phyloP scores from a whole-genome alignment of 1,140 invertebrate species.

The Drosophila tropicalis region DNA sequence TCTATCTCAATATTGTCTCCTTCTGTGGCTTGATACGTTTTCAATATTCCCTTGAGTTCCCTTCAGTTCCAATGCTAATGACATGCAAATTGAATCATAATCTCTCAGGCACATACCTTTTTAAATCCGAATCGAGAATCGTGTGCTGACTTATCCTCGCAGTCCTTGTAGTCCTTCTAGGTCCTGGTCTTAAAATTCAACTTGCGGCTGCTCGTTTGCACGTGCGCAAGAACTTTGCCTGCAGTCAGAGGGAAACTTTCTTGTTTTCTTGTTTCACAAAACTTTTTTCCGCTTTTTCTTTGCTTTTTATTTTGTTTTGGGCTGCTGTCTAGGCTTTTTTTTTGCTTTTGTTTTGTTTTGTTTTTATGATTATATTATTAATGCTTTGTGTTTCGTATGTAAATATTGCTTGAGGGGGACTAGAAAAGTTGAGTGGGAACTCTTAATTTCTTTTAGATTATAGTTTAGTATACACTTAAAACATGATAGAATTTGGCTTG shows the following conservation, averaged over 20 bases:
- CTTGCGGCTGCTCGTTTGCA: slow-evolving; percentile 48
- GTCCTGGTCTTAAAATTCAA: slow-evolving; percentile 42
- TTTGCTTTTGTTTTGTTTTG: neutral
- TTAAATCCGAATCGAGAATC: slow-evolving; percentile 71
- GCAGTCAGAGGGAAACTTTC: slow-evolving; percentile 56
- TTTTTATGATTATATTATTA: slow-evolving; percentile 28
- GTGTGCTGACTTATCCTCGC: slow-evolving; percentile 47
- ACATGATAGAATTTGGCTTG: slow-evolving; percentile 35
- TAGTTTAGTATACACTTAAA: slow-evolving; percentile 50
- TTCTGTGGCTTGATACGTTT: neutral
- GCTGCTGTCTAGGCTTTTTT: slow-evolving; percentile 35
- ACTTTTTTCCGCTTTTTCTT: slow-evolving; percentile 13
- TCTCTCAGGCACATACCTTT: slow-evolving; percentile 56
- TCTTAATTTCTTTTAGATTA: slow-evolving; percentile 34
- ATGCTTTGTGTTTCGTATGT: slow-evolving; percentile 14
- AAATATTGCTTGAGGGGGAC: slow-evolving; percentile 70
- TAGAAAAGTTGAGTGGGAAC: slow-evolving; percentile 60
- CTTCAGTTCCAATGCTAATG: neutral
- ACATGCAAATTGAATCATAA: slow-evolving; percentile 43
- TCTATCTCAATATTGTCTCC: neutral
- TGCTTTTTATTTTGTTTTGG: slow-evolving; percentile 41
- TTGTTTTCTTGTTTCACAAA: slow-evolving; percentile 10
- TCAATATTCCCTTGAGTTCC: neutral
- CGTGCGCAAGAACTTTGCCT: slow-evolving; percentile 66
- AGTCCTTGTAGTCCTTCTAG: slow-evolving; percentile 43